Percentiles rank a stretch among this genome's conserved stretches.
Evolutionary conservation across 2,888 invertebrate genomes (phyloP).

Genomic region (Microdon myrmicae): DNA sequence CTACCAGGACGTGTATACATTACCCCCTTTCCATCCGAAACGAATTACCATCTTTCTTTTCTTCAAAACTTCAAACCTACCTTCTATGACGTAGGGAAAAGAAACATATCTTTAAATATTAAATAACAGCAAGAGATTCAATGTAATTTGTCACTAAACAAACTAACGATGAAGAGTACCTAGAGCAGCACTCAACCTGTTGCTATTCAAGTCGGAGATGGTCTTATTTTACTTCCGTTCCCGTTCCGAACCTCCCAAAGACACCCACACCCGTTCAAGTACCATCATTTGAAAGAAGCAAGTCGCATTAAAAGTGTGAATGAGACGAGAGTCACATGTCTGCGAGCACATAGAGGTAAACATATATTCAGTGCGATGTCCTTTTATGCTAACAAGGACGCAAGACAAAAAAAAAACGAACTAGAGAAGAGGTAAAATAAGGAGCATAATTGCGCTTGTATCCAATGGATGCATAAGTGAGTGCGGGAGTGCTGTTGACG

Average conservation of each 20-base stretch:
- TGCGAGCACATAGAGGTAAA: too few species aligned
- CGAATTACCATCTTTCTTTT: slow-evolving; percentile 9
- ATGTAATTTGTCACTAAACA: slow-evolving; percentile 48
- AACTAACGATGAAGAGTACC: slow-evolving; percentile 19
- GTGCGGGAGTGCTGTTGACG: neutral
- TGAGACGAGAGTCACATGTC: slow-evolving; percentile 21
- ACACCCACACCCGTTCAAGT: too few species aligned
- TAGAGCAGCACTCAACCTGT: slow-evolving; percentile 33
- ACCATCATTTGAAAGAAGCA: slow-evolving; percentile 40
- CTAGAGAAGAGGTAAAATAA: slow-evolving; percentile 3
- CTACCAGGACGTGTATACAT: neutral
- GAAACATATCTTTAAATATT: slow-evolving; percentile 39
- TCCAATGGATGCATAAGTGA: slow-evolving; percentile 8
- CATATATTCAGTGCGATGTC: slow-evolving; percentile 15
- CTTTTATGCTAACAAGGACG: slow-evolving; percentile 41
- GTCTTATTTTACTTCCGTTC: slow-evolving; percentile 17
- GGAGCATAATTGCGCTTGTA: slow-evolving; percentile 46
- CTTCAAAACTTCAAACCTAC: slow-evolving; percentile 28
- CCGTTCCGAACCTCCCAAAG: too few species aligned
- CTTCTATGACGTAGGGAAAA: slow-evolving; percentile 4
- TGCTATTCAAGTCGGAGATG: too few species aligned
- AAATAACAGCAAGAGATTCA: slow-evolving; percentile 41
- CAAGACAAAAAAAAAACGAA: too few species aligned
- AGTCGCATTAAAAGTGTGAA: slow-evolving; percentile 40
- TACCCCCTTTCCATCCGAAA: slow-evolving; percentile 1